Conservation (phyloP, 2,113 vertebrate species). For the Centropristis striata region DNA sequence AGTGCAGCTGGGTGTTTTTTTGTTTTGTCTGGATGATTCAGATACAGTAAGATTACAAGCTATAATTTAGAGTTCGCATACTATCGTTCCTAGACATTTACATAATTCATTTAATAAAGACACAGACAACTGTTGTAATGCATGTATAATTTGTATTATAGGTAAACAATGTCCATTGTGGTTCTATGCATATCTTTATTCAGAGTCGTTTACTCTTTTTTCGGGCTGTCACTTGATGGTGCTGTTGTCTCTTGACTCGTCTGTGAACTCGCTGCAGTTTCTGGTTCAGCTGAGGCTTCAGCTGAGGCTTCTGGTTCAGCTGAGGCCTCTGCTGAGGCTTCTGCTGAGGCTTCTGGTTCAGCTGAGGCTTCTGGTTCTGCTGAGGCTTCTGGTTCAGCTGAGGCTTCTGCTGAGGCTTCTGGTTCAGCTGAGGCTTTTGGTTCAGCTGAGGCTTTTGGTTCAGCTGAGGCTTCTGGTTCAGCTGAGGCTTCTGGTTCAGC, state of each 20-base stretch:
- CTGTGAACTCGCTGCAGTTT: not conserved
- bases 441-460: not conserved
- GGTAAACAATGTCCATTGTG: conserved; percentile 11
- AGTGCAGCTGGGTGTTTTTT: not conserved
- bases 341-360: not conserved
- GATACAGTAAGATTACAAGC: not conserved
- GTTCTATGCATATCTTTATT: not conserved
- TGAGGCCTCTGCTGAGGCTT: conserved; percentile 10
- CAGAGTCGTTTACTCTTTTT: conserved; percentile 62
- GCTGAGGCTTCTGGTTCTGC: conserved; percentile 2
- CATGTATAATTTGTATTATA: conserved; percentile 4
- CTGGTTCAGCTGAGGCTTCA: conserved; percentile 1
- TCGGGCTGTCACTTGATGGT: conserved; percentile 42
- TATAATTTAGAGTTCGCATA: not conserved
- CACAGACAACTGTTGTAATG: not conserved
- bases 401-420: conserved; percentile 11
- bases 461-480: too few species aligned
- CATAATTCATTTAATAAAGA: not conserved
- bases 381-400: not conserved
- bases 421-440: too few species aligned
- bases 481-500: conserved; percentile 10
- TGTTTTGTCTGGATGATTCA: not conserved
- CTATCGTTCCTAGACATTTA: not conserved
- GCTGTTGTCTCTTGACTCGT: conserved; percentile 23
- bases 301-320: conserved; percentile 12